These are phyloP conservation scores for Amblyteles armatorius DNA, from an alignment of 2,888 invertebrate genomes.

Conservation along the genomic window DNA sequence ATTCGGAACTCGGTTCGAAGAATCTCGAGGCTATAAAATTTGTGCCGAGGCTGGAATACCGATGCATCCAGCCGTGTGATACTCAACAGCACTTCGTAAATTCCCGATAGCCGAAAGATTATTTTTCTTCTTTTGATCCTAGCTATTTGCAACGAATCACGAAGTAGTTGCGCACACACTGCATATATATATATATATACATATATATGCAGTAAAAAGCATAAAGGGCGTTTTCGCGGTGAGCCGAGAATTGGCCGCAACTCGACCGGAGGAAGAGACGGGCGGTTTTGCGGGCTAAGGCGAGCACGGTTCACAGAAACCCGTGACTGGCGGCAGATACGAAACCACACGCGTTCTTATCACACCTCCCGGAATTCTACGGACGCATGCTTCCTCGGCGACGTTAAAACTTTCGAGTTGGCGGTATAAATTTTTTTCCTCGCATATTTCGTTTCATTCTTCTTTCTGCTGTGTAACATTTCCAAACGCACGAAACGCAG, in stretches of 20 bases:
- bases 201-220: background rate
- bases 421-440: conserved; percentile 15
- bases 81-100: conserved; percentile 3
- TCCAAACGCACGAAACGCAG: conserved; percentile 13
- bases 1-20: background rate
- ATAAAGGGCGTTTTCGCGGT: conserved; percentile 1
- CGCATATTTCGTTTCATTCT: background rate
- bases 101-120: conserved; percentile 39
- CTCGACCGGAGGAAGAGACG: conserved; percentile 9
- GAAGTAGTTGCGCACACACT: background rate
- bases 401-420: conserved; percentile 21
- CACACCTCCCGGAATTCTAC: conserved; percentile 59
- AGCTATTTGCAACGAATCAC: conserved; percentile 26
- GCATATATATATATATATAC: background rate
- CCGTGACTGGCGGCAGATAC: conserved; percentile 38
- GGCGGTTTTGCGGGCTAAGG: background rate
- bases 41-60: background rate
- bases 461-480: conserved; percentile 5
- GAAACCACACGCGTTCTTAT: conserved; percentile 57
- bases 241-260: conserved; percentile 25
- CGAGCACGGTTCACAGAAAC: conserved; percentile 7
- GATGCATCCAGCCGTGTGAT: background rate
- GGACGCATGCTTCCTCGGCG: conserved; percentile 20
- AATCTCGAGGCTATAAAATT: conserved; percentile 5
- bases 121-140: conserved; percentile 53